Evolutionary conservation across 2,113 vertebrate genomes (phyloP).

Genomic region (Octodon degus): DNA sequence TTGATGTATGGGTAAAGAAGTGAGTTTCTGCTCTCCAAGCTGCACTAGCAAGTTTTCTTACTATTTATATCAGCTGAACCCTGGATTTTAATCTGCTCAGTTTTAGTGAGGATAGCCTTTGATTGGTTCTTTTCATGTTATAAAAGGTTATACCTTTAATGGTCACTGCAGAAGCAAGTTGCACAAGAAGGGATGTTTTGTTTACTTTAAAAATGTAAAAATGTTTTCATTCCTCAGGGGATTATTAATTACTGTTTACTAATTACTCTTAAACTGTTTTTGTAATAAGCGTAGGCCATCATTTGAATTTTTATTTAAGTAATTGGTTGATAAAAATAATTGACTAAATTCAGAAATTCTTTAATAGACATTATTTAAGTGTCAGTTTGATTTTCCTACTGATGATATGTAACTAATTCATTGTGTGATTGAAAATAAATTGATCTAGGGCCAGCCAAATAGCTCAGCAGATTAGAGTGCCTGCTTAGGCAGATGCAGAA

Average conservation of each 20-base stretch:
- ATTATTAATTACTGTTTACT: constrained; percentile 77
- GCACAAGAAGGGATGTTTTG: constrained; percentile 31
- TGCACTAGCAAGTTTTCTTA: neutral
- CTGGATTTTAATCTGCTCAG: neutral
- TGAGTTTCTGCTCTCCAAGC: neutral
- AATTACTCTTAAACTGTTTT: constrained; percentile 64
- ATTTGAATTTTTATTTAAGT: constrained; percentile 76
- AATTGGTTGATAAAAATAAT: constrained; percentile 80
- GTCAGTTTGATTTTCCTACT: constrained; percentile 62
- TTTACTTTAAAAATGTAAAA: constrained; percentile 69
- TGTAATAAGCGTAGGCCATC: constrained; percentile 28
- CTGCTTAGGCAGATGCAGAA: too few relatives aligned
- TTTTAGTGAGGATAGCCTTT: neutral
- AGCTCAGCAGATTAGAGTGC: too few relatives aligned
- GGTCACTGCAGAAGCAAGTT: constrained; percentile 21
- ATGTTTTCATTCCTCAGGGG: constrained; percentile 29
- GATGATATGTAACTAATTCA: constrained; percentile 43
- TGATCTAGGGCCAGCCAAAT: too few relatives aligned
- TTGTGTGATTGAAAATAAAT: constrained; percentile 43
- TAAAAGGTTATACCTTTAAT: neutral
- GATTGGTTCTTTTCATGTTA: neutral
- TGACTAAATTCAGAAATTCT: constrained; percentile 72
- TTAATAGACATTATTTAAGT: constrained; percentile 76
- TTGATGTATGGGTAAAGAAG: neutral
- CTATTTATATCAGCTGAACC: neutral